Percentiles rank a stretch among this genome's conserved stretches.
These are phyloP conservation scores for Gasterosteus aculeatus DNA, from an alignment of 2,113 vertebrate species.

Conservation along the genomic window DNA sequence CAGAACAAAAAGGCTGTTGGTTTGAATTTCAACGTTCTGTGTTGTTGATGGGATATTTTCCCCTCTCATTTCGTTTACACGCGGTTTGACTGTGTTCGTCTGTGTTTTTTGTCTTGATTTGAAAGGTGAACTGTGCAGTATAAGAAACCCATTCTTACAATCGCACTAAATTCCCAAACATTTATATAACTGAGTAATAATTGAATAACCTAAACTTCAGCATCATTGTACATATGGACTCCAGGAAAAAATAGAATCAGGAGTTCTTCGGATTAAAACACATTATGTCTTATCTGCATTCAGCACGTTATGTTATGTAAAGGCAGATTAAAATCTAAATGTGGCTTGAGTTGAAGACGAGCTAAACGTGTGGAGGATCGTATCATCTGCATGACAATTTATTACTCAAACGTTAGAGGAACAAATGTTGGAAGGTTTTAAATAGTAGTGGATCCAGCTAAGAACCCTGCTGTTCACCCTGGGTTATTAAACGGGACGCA, in stretches of 20 bases:
- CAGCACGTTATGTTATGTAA: neutral
- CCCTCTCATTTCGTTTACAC: neutral
- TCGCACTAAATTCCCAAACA: neutral
- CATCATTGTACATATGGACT: neutral
- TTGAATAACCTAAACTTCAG: neutral
- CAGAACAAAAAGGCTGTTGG: slow-evolving; percentile 26
- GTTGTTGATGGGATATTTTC: slow-evolving; percentile 24
- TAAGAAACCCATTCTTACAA: neutral
- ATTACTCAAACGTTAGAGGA: neutral
- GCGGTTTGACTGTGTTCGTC: slow-evolving; percentile 28
- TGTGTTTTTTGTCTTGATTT: slow-evolving; percentile 39
- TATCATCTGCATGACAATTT: neutral
- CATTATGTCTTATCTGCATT: no score
- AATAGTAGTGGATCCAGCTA: neutral
- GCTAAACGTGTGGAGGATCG: neutral
- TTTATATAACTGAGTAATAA: neutral
- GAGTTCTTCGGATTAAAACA: neutral
- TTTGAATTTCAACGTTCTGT: slow-evolving; percentile 18
- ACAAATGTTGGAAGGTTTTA: neutral
- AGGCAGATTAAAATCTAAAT: neutral
- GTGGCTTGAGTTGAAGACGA: neutral
- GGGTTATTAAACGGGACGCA: neutral
- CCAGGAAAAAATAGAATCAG: neutral
- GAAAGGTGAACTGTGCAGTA: slow-evolving; percentile 1
- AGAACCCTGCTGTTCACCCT: neutral